Percentiles rank a stretch among this genome's conserved stretches.
These are phyloP conservation scores for Habroteleia sp. DNA, from an alignment of 2,888 invertebrate species.

Conservation along the genomic window DNA sequence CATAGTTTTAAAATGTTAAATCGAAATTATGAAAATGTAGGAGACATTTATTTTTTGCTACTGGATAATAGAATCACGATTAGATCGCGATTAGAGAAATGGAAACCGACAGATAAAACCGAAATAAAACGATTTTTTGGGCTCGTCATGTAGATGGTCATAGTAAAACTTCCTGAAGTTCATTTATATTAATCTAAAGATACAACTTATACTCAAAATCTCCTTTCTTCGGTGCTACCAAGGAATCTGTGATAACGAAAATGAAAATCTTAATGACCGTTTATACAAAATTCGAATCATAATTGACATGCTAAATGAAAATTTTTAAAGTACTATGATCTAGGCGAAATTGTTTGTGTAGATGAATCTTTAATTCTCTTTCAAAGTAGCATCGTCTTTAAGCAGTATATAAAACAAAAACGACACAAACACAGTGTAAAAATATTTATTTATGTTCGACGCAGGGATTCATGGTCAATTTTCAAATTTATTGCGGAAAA, in stretches of 20 bases:
- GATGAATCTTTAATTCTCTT: constrained; percentile 72
- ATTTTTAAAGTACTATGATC: constrained; percentile 12
- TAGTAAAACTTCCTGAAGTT: constrained; percentile 70
- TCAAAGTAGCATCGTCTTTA: constrained; percentile 67
- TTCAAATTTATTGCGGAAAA: background rate
- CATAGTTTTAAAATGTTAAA: constrained; percentile 56
- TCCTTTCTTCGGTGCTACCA: constrained; percentile 64
- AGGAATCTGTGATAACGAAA: constrained; percentile 69
- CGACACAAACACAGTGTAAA: background rate
- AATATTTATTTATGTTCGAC: background rate
- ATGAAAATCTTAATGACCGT: constrained; percentile 63
- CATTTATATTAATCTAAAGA: constrained; percentile 71
- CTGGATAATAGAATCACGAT: constrained; percentile 50
- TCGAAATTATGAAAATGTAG: constrained; percentile 52
- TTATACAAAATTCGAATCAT: background rate
- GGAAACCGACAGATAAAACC: constrained; percentile 21
- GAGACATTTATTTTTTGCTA: constrained; percentile 60
- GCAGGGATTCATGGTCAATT: background rate
- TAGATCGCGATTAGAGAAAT: background rate
- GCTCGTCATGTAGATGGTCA: constrained; percentile 70
- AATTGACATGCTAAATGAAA: background rate
- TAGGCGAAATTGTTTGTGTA: constrained; percentile 68
- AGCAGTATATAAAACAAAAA: constrained; percentile 63
- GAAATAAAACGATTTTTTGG: constrained; percentile 71
- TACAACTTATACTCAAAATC: constrained; percentile 45